Conservation (phyloP, 2,113 vertebrate species). For the Salvelinus alpinus region DNA sequence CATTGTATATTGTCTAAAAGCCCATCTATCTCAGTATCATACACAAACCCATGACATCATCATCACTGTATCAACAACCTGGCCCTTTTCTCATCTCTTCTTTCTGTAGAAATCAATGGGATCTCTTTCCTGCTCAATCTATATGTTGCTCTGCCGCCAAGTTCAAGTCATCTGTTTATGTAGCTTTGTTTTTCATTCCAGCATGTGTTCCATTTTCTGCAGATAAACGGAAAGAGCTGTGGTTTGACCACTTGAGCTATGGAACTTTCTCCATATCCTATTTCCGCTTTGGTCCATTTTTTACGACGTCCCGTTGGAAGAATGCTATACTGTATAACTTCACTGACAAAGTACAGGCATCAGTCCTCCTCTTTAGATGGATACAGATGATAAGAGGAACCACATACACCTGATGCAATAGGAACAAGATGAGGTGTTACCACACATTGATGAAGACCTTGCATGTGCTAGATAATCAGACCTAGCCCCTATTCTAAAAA, state of each 20-base stretch:
- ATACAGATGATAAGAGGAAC: too few relatives aligned
- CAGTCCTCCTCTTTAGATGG: too few relatives aligned
- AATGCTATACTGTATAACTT: too few relatives aligned
- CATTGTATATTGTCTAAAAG: neutral
- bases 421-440: too few relatives aligned
- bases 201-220: conserved; percentile 27
- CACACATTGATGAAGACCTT: too few relatives aligned
- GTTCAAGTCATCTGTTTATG: conserved; percentile 38
- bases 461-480: too few relatives aligned
- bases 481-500: too few relatives aligned
- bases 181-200: conserved; percentile 50
- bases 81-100: neutral
- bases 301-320: too few relatives aligned
- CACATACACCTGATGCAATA: too few relatives aligned
- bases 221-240: conserved; percentile 37
- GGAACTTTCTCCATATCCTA: conserved; percentile 14
- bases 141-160: conserved; percentile 15
- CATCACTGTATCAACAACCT: conserved; percentile 2
- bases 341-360: too few relatives aligned
- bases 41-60: neutral
- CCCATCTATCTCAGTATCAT: neutral
- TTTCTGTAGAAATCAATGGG: conserved; percentile 31
- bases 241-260: conserved; percentile 28
- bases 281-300: too few relatives aligned
- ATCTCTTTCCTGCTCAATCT: conserved; percentile 40